A percentile compares a stretch with the other conserved stretches of the same genome.
phyloP scores from a whole-genome alignment of 2,113 vertebrate genomes.

The Okapia johnstoni region DNA sequence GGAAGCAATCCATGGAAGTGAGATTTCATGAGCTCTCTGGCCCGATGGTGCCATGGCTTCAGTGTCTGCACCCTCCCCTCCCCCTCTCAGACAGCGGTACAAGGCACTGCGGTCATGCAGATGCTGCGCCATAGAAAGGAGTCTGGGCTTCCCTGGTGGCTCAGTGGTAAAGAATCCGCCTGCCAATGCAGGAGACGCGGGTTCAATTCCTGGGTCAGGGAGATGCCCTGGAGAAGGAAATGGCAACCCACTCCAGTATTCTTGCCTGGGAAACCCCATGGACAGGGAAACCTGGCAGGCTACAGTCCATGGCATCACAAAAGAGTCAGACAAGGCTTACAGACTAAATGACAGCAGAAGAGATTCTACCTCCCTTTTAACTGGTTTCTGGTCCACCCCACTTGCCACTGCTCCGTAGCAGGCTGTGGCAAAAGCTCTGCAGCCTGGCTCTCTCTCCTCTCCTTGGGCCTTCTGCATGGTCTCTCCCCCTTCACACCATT shows the following conservation, averaged over 20 bases:
- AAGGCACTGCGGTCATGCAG: neutral
- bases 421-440: conserved; percentile 30
- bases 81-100: neutral
- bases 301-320: neutral
- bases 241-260: neutral
- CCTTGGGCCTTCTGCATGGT: conserved; percentile 74
- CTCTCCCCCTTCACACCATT: conserved; percentile 84
- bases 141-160: neutral
- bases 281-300: neutral
- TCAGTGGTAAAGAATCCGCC: neutral
- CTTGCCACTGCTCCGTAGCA: neutral
- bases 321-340: neutral
- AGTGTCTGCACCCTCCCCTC: neutral
- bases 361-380: neutral
- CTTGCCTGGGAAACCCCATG: neutral
- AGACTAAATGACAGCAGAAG: neutral
- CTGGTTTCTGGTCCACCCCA: neutral
- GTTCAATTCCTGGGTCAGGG: neutral
- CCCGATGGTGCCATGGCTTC: neutral
- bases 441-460: conserved; percentile 71
- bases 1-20: neutral
- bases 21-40: neutral
- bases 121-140: neutral
- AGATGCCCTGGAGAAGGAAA: neutral
- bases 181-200: neutral